Conservation (phyloP, 2,113 vertebrate genomes). For the Orthochromis indermauri region DNA sequence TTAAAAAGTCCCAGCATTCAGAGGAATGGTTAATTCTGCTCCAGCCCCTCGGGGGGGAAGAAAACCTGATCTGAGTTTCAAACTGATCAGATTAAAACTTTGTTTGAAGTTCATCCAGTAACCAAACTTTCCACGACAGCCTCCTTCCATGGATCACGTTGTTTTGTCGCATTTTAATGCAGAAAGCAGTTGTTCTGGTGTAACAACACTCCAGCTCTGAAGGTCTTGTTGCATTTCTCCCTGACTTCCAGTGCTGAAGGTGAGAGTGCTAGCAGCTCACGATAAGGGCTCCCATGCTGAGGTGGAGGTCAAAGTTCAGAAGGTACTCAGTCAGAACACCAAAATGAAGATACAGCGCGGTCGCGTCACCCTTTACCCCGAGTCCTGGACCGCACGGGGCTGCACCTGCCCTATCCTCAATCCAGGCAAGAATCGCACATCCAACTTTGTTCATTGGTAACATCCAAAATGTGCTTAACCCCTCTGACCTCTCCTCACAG, state of each 20-base stretch:
- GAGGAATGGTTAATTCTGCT: neutral
- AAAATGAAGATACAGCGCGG: slow-evolving; percentile 84
- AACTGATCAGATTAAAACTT: neutral
- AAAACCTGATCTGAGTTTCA: neutral
- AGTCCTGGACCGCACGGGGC: slow-evolving; percentile 94
- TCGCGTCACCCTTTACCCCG: slow-evolving; percentile 84
- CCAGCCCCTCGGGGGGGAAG: neutral
- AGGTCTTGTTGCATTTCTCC: neutral
- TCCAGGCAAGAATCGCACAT: slow-evolving; percentile 76
- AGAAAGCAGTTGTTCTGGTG: neutral
- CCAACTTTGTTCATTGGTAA: neutral
- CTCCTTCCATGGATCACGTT: neutral
- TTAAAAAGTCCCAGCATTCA: neutral
- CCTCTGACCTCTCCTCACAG: slow-evolving; percentile 50
- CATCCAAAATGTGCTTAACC: neutral
- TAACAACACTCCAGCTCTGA: neutral
- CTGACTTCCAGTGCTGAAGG: slow-evolving; percentile 80
- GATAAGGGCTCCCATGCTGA: slow-evolving; percentile 97
- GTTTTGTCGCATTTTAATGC: neutral
- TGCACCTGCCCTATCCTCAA: slow-evolving; percentile 97
- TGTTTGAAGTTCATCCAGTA: neutral
- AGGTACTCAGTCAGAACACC: slow-evolving; percentile 85
- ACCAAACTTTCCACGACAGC: neutral
- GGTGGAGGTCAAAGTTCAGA: slow-evolving; percentile 93
- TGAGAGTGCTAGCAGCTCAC: slow-evolving; percentile 90